Evolutionary conservation across 2,113 vertebrate species (phyloP).

Genomic region (Thalassarche chlororhynchos): DNA sequence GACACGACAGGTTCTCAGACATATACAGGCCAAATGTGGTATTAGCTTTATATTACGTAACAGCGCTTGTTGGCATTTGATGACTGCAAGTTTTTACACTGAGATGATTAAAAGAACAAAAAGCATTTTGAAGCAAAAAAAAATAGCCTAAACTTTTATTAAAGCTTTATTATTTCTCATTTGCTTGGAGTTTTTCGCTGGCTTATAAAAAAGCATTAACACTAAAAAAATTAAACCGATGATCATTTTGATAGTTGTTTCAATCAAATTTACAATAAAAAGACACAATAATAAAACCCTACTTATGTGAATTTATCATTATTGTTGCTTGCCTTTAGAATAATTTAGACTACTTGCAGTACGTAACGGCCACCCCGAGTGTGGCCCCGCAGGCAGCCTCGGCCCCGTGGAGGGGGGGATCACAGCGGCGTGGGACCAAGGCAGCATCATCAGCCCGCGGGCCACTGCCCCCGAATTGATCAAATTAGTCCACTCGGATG

Average conservation of each 20-base stretch:
- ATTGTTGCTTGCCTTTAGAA: neutral
- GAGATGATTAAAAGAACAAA: neutral
- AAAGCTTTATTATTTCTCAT: neutral
- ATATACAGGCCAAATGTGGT: accelerated
- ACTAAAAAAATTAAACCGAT: neutral
- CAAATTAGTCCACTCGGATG: accelerated
- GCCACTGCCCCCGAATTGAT: neutral
- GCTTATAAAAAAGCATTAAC: neutral
- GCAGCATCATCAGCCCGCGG: accelerated
- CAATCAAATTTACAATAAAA: neutral
- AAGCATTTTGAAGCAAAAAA: neutral
- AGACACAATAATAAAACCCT: neutral
- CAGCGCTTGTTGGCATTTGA: neutral
- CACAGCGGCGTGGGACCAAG: accelerated
- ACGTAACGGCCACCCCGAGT: accelerated
- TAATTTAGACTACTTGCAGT: too few species aligned
- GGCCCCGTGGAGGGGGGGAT: neutral
- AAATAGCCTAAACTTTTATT: neutral
- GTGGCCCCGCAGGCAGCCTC: accelerated
- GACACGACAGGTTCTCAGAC: neutral
- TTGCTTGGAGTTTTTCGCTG: neutral
- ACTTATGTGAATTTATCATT: neutral
- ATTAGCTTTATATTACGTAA: neutral
- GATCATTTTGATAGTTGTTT: neutral
- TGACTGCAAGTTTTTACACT: neutral